These are phyloP conservation scores for Pantherophis alleghaniensis DNA, from an alignment of 2,797 vertebrate species.

Conservation along the genomic window DNA sequence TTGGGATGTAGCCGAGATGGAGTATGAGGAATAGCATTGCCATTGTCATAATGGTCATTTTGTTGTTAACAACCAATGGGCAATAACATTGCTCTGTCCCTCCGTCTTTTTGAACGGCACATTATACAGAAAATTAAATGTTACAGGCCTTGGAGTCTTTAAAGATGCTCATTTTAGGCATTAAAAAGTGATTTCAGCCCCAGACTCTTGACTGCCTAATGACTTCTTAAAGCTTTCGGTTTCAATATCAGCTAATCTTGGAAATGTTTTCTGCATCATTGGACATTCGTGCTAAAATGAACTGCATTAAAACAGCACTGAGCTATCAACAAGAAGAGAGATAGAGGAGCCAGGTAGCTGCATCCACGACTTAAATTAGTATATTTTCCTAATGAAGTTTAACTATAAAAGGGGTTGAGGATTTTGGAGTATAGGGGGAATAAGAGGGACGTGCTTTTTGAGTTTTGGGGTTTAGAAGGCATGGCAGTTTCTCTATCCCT, in stretches of 20 bases:
- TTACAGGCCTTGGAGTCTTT: conserved; percentile 60
- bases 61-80: neutral
- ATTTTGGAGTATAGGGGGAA: neutral
- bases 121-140: conserved; percentile 65
- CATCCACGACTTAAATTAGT: neutral
- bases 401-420: neutral
- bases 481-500: neutral
- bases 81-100: conserved; percentile 13
- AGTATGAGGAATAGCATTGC: neutral
- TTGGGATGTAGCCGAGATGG: neutral
- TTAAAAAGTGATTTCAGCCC: conserved; percentile 67
- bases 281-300: conserved; percentile 56
- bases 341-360: neutral
- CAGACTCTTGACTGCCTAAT: conserved; percentile 61
- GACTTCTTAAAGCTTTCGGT: conserved; percentile 63
- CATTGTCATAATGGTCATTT: neutral
- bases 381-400: neutral
- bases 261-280: conserved; percentile 57
- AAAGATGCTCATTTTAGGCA: conserved; percentile 64
- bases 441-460: neutral
- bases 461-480: neutral
- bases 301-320: conserved; percentile 33
- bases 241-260: conserved; percentile 67
- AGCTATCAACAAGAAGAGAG: neutral
- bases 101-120: conserved; percentile 49